Conservation (phyloP, 2,113 vertebrate species). For the Lates calcarifer region DNA sequence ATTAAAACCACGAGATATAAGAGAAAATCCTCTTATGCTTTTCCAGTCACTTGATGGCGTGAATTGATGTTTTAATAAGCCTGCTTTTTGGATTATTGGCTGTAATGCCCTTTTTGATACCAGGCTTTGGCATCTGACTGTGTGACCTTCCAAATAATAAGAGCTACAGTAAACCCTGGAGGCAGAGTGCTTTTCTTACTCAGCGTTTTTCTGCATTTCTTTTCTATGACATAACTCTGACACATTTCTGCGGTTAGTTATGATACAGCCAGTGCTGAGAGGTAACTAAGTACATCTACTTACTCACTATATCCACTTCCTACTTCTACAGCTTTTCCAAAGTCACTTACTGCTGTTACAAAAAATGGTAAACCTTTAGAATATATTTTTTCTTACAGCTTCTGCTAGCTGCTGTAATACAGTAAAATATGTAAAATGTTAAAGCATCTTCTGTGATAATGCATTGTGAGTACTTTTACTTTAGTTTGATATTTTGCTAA, state of each 20-base stretch:
- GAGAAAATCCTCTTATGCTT: conserved; percentile 60
- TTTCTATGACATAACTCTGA: background rate
- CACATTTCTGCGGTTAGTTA: background rate
- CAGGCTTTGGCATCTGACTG: conserved; percentile 16
- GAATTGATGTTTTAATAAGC: conserved; percentile 35
- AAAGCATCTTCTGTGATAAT: too few relatives aligned
- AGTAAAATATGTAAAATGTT: too few relatives aligned
- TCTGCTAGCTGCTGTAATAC: too few relatives aligned
- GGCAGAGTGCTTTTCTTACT: background rate
- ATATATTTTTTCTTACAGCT: background rate
- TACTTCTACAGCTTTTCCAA: too few relatives aligned
- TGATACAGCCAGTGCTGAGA: background rate
- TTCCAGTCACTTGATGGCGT: conserved; percentile 46
- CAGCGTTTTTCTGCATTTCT: background rate
- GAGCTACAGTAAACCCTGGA: background rate
- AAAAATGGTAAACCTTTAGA: background rate
- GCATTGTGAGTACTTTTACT: too few relatives aligned
- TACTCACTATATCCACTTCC: background rate
- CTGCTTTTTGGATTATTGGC: conserved; percentile 32
- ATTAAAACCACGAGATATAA: conserved; percentile 48
- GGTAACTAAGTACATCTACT: background rate
- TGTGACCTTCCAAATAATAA: conserved; percentile 13
- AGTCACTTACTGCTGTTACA: too few relatives aligned
- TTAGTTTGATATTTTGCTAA: too few relatives aligned
- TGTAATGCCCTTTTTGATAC: conserved; percentile 6